Percentiles rank a stretch among this genome's conserved stretches.
Evolutionary conservation across 2,888 invertebrate genomes (phyloP).

Genomic region (Mamestra brassicae): DNA sequence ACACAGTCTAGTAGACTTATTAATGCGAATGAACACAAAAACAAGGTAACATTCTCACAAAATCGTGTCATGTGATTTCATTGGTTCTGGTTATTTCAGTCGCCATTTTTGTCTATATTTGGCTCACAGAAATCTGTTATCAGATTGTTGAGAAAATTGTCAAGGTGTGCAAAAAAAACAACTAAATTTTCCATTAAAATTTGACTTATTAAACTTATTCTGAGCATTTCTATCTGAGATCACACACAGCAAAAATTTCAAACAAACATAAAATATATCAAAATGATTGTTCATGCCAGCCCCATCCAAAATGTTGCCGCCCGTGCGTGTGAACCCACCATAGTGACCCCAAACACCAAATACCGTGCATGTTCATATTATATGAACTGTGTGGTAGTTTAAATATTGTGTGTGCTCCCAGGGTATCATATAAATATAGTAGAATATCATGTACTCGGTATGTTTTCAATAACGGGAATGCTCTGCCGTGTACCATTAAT

Average conservation of each 20-base stretch:
- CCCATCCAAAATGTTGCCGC: neutral
- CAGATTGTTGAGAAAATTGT: neutral
- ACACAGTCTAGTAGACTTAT: too few relatives aligned
- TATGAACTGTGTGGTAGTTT: neutral
- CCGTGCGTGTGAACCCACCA: conserved; percentile 43
- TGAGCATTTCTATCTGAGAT: conserved; percentile 51
- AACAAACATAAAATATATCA: neutral
- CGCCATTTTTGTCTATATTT: neutral
- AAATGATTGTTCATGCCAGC: conserved; percentile 14
- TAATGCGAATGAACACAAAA: neutral
- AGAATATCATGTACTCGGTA: conserved; percentile 7
- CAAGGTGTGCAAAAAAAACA: too few relatives aligned
- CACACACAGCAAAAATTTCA: conserved; percentile 45
- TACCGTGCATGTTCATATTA: conserved; percentile 33
- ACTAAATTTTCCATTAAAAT: neutral
- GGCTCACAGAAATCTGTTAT: neutral
- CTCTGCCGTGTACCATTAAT: conserved; percentile 25
- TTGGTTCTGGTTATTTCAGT: neutral
- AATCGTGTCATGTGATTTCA: neutral
- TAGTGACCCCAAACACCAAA: conserved; percentile 34
- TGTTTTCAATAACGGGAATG: conserved; percentile 22
- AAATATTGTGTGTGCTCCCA: conserved; percentile 59
- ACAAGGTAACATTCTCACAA: neutral
- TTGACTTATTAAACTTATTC: conserved; percentile 29
- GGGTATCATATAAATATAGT: conserved; percentile 2